Evolutionary conservation across 2,888 invertebrate genomes (phyloP), one percentile per base, ranked within the genome.

Genomic region (Ernsta delagoae): DNA sequence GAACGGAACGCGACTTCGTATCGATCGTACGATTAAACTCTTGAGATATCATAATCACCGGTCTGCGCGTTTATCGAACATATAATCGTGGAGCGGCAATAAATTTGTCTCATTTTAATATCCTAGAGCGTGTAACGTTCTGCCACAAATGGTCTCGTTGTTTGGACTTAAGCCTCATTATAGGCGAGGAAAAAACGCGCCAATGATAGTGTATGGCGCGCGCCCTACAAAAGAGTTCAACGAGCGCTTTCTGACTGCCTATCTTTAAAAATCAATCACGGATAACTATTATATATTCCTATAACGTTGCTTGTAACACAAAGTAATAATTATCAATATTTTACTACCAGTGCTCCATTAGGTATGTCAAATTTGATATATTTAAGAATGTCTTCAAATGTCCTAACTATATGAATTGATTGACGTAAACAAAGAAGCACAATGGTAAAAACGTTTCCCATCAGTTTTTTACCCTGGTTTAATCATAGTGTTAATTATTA

Each of bases 71-170:
- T 91, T 92, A 93, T 92, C 92, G 89, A 90, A 87, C 86, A 80
- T 84, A 89, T 92, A 91, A 93, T 93, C 92, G 86, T 85, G 86
- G 88, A 80, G 82, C 84, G 84, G 90, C 89, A 84, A 91, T 92
- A 92, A 92, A 92, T 92, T 92, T 90, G 92, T 92, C 91, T 90
- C 90, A 89, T 92, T 90, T 92, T 90, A 90, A 90, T 91, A 92
- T 86, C 83, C 86, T 85, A 85, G 86, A 89, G 88, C 87, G 86
- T 88, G 85, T 91, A 85, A 88, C 87, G 84, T 86, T 85, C 84
- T 81, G 78, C 78, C 78, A 81, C 84, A 83, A 86, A 79, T 78
- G 79, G 79, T 81, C 76, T 79, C 72, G 79, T 83, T 86, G 83
- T 86, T 87, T 84, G 83, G 80, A 83, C 81, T 82, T 77, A 81